Evolutionary conservation across 2,113 vertebrate species (phyloP), one percentile per base, ranked within the genome.

Genomic region (Sphaerodactylus townsendi): DNA sequence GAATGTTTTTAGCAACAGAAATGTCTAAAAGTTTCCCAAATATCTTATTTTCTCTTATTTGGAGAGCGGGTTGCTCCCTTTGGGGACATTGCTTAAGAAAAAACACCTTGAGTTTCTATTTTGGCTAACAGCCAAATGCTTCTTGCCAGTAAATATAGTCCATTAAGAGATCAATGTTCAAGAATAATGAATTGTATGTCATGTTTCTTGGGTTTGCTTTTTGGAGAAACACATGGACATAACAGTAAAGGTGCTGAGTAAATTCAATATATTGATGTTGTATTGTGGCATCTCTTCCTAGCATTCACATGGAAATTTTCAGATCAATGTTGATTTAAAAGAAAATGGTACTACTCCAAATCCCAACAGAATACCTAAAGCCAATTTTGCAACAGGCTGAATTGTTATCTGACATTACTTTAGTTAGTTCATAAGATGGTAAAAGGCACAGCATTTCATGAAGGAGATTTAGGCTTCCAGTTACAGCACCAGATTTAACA

Each of bases 101-200:
- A 71, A 69, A 21, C 30, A 86, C 6, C n/a, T 85, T 85, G 82
- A 15, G 56, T 77, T 82, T 81, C 48, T 77, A 71, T 25, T 19
- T 19, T 0, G 7, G 81, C 8, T n/a, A 83, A 28, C 5, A 88
- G 6, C 28, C 72, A 64, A 78, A 83, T 72, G 5, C 11, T 46
- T 44, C 21, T 73, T 87, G n/a, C 37, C 66, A 68, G 30, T 44
- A 88, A 93, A 19, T 30, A 44, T n/a, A 92, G 69, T 2, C 59
- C 0, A 87, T 50, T 87, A 87, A 79, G 17, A 44, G 3, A 81
- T 41, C n/a, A 75, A 6, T 90, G 91, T 73, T 81, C 56, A 93
- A 89, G n/a, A 23, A 1, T 7, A 71, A 91, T 81, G 10, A n/a
- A 79, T 10, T 80, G 9, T 3, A 33, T 59, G 44, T 50, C 83